Evolutionary conservation across 53 echinoderm and acorn worm species (phyloP).

Genomic region (Stichopus horrens): DNA sequence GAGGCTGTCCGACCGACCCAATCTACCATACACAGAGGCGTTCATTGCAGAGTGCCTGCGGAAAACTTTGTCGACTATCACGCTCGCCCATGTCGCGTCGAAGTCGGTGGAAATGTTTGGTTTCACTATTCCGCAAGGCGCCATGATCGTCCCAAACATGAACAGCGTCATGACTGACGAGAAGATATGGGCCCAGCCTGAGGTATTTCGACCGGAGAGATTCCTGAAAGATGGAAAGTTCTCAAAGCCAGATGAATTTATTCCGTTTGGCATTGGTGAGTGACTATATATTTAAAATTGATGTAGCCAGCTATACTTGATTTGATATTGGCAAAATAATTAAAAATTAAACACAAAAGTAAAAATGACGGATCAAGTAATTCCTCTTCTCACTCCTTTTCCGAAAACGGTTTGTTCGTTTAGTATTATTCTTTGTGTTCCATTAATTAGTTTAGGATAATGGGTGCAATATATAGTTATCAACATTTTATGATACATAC

Average conservation of each 20-base stretch:
- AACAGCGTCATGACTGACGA: constrained; percentile 47
- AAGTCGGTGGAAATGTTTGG: constrained; percentile 20
- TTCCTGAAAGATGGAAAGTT: constrained; percentile 57
- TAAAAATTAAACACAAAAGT: too few species aligned
- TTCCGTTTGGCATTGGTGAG: constrained; percentile 61
- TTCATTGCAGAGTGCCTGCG: constrained; percentile 50
- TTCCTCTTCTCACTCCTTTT: too few species aligned
- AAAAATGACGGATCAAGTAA: too few species aligned
- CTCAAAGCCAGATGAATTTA: constrained; percentile 49
- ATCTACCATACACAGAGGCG: constrained; percentile 47
- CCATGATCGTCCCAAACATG: constrained; percentile 55
- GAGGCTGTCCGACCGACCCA: constrained; percentile 50
- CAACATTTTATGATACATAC: too few species aligned
- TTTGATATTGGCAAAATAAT: too few species aligned
- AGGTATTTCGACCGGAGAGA: constrained; percentile 55
- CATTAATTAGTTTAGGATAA: too few species aligned
- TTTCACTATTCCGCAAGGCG: constrained; percentile 49
- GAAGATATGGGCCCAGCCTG: constrained; percentile 52
- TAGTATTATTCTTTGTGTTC: too few species aligned
- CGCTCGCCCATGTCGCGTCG: background rate
- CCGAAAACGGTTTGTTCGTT: too few species aligned
- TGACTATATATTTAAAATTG: background rate
- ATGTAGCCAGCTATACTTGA: too few species aligned
- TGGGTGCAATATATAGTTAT: too few species aligned
- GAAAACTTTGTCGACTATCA: background rate